A percentile compares a stretch with the other conserved stretches of the same genome.
Conservation (phyloP, 2,888 invertebrate species). For the Erebia palarica region DNA sequence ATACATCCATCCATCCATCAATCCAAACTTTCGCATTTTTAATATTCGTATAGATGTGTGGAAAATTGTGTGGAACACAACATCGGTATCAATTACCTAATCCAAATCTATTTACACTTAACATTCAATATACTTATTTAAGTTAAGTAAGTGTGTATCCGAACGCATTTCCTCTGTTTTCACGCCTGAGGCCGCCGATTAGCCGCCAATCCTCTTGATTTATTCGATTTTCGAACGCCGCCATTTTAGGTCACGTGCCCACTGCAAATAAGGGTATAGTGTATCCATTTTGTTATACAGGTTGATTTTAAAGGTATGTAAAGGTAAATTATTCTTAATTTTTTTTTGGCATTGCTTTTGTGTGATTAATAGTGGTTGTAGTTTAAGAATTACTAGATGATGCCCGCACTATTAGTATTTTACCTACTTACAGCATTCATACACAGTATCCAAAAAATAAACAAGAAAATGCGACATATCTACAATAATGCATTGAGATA, state of each 20-base stretch:
- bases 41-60: too few relatives aligned
- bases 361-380: too few relatives aligned
- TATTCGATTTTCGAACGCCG: constrained; percentile 69
- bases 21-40: too few relatives aligned
- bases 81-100: constrained; percentile 32
- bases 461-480: too few relatives aligned
- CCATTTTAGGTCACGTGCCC: constrained; percentile 74
- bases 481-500: too few relatives aligned
- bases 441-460: too few relatives aligned
- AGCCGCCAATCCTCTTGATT: constrained; percentile 77
- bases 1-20: too few relatives aligned
- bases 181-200: constrained; percentile 59
- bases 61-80: background rate
- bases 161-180: constrained; percentile 53
- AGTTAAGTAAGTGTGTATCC: constrained; percentile 32
- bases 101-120: constrained; percentile 49
- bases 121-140: constrained; percentile 31
- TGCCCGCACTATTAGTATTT: too few relatives aligned
- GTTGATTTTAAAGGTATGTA: constrained; percentile 38
- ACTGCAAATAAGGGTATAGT: constrained; percentile 56
- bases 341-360: too few relatives aligned
- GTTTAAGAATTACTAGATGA: too few relatives aligned
- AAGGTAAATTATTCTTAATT: too few relatives aligned
- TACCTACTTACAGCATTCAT: too few relatives aligned
- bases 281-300: constrained; percentile 47